Base-by-base conservation (phyloP, 2,113 vertebrate species). In the Miniopterus natalensis region DNA sequence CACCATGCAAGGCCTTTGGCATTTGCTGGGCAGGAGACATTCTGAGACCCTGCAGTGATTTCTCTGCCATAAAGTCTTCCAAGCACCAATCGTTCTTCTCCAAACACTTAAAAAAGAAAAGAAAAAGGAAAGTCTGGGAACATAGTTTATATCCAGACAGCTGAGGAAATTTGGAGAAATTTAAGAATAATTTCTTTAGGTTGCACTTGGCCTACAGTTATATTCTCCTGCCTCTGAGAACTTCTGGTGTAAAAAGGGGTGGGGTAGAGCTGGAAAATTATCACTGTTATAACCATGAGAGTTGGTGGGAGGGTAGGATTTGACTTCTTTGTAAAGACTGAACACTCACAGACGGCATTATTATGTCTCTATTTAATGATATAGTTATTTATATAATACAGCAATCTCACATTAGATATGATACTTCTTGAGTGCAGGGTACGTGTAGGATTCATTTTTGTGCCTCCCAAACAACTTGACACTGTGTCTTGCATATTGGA, bases 161-260 rank as follows among this genome's bases (percentile, higher is more conserved):
- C 29, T 89, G 59, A 36, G 29, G 80, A 29, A 90, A 91, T 71
- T 53, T 88, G 70, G 36, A 92, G 45, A 87, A 57, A 63, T 80
- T 23, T 57, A 91, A 85, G 7, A 6, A 57, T 47, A 78, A 31
- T 74, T 94, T 90, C 20, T 74, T 78, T 70, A 88, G 51, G 42
- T 78, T 90, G 40, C 29, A 53, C 17, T 80, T 91, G 70, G 61
- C 66, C 66, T 88, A 4, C 12, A 84, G 14, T 61, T 77, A n/a
- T 13, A 51, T 73, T 95, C 21, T n/a, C 90, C 77, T 90, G 63
- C 47, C 90, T 73, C 6, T 63, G 55, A 94, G 88, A 95, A 90
- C 18, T 51, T 74, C n/a, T 78, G 45, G 36, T 36, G 6, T 71
- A 85, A 85, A 77, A 7, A 77, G 40, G 23, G 29, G 8, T 74